phyloP scores from a whole-genome alignment of 2,113 vertebrate genomes.

The Tricholaema leucomelas region DNA sequence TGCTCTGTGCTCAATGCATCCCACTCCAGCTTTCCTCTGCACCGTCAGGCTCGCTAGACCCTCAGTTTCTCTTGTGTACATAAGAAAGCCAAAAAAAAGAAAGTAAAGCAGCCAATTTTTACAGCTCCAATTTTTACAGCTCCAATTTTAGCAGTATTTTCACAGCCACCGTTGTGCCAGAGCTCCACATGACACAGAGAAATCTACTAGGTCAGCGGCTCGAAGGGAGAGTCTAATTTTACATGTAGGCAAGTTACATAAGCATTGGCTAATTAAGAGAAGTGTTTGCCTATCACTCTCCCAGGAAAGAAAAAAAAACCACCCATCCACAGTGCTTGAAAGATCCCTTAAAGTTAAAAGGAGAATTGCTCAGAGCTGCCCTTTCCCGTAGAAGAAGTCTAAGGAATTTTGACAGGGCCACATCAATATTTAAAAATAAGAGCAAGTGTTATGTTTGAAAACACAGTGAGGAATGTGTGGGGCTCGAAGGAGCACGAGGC shows the following conservation, averaged over 20 bases:
- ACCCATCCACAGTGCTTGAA: conserved; percentile 4
- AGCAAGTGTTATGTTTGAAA: conserved; percentile 60
- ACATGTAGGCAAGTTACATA: conserved; percentile 58
- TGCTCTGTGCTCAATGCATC: neutral
- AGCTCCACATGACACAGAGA: conserved; percentile 65
- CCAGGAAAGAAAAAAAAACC: neutral
- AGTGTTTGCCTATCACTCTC: conserved; percentile 38
- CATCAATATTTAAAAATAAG: conserved; percentile 60
- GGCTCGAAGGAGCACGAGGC: conserved; percentile 46
- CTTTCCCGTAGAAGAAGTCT: conserved; percentile 54
- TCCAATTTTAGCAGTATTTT: conserved; percentile 70
- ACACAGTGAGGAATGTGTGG: conserved; percentile 53
- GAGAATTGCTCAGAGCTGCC: conserved; percentile 42
- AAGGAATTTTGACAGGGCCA: conserved; percentile 55
- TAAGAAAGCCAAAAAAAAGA: conserved; percentile 46
- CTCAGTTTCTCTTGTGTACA: neutral
- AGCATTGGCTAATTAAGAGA: conserved; percentile 73
- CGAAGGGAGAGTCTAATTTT: conserved; percentile 75
- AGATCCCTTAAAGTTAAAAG: conserved; percentile 58
- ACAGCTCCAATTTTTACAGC: too few species aligned
- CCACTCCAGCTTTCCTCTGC: neutral
- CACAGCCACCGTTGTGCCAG: conserved; percentile 66
- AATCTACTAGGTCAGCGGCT: conserved; percentile 69
- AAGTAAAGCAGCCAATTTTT: conserved; percentile 51
- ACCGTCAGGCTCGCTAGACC: neutral